A percentile compares a stretch with the other conserved stretches of the same genome.
phyloP scores from a whole-genome alignment of 2,113 vertebrate genomes.

The Paracanthobrama guichenoti region DNA sequence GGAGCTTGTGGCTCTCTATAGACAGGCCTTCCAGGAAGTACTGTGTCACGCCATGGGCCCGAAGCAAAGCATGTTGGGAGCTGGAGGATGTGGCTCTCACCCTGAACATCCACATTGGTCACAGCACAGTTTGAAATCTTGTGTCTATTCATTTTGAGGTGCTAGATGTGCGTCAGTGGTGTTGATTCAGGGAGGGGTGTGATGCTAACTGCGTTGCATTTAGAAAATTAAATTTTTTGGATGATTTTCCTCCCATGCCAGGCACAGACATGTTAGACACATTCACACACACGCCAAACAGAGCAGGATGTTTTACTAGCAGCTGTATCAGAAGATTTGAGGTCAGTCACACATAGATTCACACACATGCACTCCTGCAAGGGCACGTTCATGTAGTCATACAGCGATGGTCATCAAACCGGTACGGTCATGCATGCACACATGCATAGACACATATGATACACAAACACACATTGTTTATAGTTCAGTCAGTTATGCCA shows the following conservation, averaged over 20 bases:
- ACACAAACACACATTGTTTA: conserved; percentile 25
- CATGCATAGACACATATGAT: not conserved
- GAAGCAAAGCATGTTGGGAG: conserved; percentile 44
- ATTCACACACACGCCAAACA: not conserved
- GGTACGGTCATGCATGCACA: not conserved
- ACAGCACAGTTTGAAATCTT: not conserved
- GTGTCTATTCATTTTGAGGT: not conserved
- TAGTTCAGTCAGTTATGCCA: not conserved
- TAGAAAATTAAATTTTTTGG: not conserved
- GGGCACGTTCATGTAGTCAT: not conserved
- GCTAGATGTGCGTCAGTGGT: not conserved
- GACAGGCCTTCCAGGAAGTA: conserved; percentile 63
- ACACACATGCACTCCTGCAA: conserved; percentile 16
- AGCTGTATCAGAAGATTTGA: not conserved
- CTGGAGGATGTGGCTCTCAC: not conserved
- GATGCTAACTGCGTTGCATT: not conserved
- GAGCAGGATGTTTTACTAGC: conserved; percentile 15
- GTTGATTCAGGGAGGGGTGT: not conserved
- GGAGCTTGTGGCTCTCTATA: conserved; percentile 61
- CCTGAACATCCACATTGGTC: conserved; percentile 8
- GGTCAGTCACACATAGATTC: not conserved
- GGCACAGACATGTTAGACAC: not conserved
- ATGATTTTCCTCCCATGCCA: too few relatives aligned
- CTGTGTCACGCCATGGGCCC: conserved; percentile 62
- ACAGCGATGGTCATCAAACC: not conserved